Conservation (phyloP, 2,113 vertebrate species). For the Dicentrarchus labrax region DNA sequence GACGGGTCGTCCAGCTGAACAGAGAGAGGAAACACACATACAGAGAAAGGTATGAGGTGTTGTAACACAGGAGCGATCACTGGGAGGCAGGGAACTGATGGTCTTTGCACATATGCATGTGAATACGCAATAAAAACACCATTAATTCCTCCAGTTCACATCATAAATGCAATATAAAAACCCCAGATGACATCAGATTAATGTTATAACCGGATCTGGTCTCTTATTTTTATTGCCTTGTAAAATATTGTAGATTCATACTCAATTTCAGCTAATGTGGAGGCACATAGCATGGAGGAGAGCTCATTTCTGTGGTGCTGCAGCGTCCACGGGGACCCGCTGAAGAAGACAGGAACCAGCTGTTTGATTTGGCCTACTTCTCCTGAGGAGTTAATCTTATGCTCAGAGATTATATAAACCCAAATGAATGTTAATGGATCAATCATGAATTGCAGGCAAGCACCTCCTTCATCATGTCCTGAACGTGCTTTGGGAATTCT, state of each 20-base stretch:
- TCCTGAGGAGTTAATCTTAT: slow-evolving; percentile 73
- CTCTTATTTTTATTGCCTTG: slow-evolving; percentile 58
- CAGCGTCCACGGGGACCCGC: slow-evolving; percentile 59
- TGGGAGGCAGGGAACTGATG: neutral
- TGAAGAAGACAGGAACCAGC: slow-evolving; percentile 75
- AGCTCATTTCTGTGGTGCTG: slow-evolving; percentile 66
- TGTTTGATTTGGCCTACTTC: slow-evolving; percentile 77
- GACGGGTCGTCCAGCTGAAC: slow-evolving; percentile 90
- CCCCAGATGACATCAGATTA: slow-evolving; percentile 45
- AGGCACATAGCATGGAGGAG: slow-evolving; percentile 50
- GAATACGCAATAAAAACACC: slow-evolving; percentile 56
- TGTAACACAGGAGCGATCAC: slow-evolving; percentile 8
- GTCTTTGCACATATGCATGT: slow-evolving; percentile 25
- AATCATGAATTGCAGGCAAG: slow-evolving; percentile 63
- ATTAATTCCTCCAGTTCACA: slow-evolving; percentile 51
- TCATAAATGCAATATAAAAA: slow-evolving; percentile 52
- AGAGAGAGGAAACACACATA: slow-evolving; percentile 32
- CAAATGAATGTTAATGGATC: slow-evolving; percentile 77
- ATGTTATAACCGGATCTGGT: slow-evolving; percentile 46
- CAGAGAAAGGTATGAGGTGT: slow-evolving; percentile 26
- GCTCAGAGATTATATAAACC: slow-evolving; percentile 67
- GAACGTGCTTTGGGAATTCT: slow-evolving; percentile 66
- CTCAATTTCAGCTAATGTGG: slow-evolving; percentile 64
- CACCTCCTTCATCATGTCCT: slow-evolving; percentile 61
- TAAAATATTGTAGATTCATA: slow-evolving; percentile 57